A percentile compares a stretch with the other conserved stretches of the same genome.
phyloP scores from a whole-genome alignment of 2,113 vertebrate species.

The Rhombomys opimus region DNA sequence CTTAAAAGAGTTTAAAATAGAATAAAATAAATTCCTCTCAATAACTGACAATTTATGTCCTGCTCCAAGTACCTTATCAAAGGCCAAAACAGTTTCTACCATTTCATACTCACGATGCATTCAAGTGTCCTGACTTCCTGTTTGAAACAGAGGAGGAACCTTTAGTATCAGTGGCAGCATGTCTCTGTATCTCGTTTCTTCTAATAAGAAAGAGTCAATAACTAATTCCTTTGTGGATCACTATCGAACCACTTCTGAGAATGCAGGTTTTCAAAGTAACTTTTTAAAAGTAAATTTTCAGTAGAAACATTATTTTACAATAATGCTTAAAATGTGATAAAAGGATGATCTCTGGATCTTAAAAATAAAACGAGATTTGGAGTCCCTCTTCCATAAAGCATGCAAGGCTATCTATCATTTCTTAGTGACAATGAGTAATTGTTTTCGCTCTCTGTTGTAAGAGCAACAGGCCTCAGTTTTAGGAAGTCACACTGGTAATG shows the following conservation, averaged over 20 bases:
- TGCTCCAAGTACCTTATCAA: constrained; percentile 48
- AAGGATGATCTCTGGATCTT: constrained; percentile 47
- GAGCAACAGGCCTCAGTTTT: neutral
- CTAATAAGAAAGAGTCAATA: constrained; percentile 45
- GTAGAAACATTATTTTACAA: constrained; percentile 38
- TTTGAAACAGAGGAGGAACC: constrained; percentile 24
- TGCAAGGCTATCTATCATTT: neutral
- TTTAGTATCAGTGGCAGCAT: neutral
- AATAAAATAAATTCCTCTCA: constrained; percentile 29
- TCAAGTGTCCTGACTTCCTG: neutral
- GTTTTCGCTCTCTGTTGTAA: neutral
- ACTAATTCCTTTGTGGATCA: constrained; percentile 42
- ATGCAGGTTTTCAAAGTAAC: constrained; percentile 32
- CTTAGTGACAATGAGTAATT: neutral
- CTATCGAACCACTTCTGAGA: constrained; percentile 6
- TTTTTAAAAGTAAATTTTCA: constrained; percentile 34
- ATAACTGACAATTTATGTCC: constrained; percentile 58
- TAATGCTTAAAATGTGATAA: constrained; percentile 1
- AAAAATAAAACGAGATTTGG: neutral
- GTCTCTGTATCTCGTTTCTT: constrained; percentile 25
- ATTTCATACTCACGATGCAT: constrained; percentile 8
- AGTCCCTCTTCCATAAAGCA: neutral
- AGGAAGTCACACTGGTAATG: neutral
- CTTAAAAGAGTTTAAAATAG: neutral
- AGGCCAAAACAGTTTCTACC: neutral